These are phyloP conservation scores for Anser cygnoides DNA, from an alignment of 2,113 vertebrate genomes.

Conservation along the genomic window DNA sequence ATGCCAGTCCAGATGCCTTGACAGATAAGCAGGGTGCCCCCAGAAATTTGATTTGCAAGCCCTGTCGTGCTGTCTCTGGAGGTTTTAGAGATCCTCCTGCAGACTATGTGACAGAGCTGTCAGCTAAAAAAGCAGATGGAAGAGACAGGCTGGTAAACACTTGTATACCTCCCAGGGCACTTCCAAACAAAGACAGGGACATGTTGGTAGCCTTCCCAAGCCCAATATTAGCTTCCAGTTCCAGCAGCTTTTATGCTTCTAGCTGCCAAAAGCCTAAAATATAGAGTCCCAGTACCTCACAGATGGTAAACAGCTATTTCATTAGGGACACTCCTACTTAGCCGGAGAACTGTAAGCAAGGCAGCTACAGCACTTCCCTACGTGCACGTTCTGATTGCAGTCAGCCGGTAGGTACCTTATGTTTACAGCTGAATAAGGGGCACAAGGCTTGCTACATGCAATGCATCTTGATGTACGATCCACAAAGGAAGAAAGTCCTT, in stretches of 20 bases:
- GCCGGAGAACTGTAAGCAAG: neutral
- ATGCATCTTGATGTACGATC: neutral
- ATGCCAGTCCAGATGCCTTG: neutral
- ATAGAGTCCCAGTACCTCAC: neutral
- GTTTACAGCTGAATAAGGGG: neutral
- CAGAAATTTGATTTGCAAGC: neutral
- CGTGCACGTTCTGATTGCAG: neutral
- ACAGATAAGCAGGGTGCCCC: neutral
- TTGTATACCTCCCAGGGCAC: neutral
- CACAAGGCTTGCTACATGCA: neutral
- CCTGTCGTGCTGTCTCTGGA: neutral
- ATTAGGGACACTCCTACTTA: neutral
- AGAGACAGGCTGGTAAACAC: neutral
- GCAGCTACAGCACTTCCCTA: neutral
- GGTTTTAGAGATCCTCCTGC: neutral
- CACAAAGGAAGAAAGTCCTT: constrained; percentile 25
- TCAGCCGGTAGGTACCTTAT: neutral
- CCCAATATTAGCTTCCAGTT: neutral
- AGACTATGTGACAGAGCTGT: neutral
- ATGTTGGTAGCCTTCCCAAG: neutral
- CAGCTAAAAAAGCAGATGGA: neutral
- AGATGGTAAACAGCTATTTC: neutral
- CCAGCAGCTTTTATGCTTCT: neutral
- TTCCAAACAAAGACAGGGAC: neutral
- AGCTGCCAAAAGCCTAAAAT: neutral